Base-by-base conservation (phyloP, 2,113 vertebrate genomes). In the Barnardius zonarius region DNA sequence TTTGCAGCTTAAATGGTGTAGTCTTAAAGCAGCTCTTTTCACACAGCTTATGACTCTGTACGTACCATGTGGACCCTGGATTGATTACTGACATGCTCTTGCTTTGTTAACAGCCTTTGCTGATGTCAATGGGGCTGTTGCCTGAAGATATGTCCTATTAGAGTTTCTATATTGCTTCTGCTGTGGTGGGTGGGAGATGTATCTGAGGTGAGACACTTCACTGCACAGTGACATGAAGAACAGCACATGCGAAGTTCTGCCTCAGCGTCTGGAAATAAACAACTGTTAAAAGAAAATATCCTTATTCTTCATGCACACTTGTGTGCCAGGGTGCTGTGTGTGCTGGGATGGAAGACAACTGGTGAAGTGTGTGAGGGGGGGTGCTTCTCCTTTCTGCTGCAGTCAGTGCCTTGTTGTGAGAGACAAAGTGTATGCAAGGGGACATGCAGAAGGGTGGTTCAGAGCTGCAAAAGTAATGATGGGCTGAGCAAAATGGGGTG, bases 351-450 rank as follows among this genome's bases (percentile, higher is more conserved):
- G 68, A 86, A 88, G 67, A 54, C 2, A 9, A 4, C 52, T 14
- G 7, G 41, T 35, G 28, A 77, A 67, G 23, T 4, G 24, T 15
- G 55, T 51, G 61, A 81, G 13, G 31, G 59, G 27, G 17, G 17
- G 8, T 62, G 55, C n/a, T 84, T 41, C 31, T 64, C 23, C 41
- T 59, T n/a, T 35, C 39, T 6, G 3, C 13, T 20, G 16, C 66
- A 28, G 63, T 25, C 68, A 52, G 64, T 48, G 57, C 67, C 68
- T 25, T 46, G 31, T 24, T n/a, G 23, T 4, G 18, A 54, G 30
- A 76, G 39, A 43, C 23, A 69, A 39, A 35, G 57, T 0, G 0
- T 37, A 17, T 11, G 9, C 33, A 15, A 41, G 37, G 22, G 17
- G 16, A 70, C 4, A 3, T 0, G 3, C 16, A 48, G 44, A 28